Percentiles rank a stretch among this genome's conserved stretches.
phyloP scores from a whole-genome alignment of 1,140 invertebrate species.

The Aphelinus certus region DNA sequence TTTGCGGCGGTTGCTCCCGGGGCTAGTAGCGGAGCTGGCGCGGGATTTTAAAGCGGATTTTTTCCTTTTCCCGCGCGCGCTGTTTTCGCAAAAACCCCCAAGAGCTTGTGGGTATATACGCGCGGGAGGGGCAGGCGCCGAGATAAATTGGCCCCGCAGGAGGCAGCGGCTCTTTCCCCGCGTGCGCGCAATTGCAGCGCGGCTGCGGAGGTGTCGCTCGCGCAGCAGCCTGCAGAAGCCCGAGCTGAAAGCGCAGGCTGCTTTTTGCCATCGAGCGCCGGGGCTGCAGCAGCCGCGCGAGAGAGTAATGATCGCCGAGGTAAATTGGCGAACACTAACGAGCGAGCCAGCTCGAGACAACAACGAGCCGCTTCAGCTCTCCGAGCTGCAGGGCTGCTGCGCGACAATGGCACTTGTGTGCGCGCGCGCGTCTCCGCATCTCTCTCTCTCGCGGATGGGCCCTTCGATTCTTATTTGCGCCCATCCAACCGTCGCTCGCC shows the following conservation, averaged over 20 bases:
- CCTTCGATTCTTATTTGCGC: too few relatives aligned
- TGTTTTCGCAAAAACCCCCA: constrained; percentile 17
- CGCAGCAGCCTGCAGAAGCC: not conserved
- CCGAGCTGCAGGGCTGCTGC: not conserved
- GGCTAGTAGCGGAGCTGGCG: not conserved
- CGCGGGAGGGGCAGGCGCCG: not conserved
- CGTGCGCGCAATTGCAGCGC: not conserved
- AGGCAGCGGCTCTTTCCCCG: not conserved
- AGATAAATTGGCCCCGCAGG: constrained; percentile 29
- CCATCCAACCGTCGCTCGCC: too few relatives aligned
- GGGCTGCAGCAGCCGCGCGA: not conserved
- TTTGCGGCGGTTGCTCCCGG: not conserved
- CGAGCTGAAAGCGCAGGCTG: not conserved
- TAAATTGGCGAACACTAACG: constrained; percentile 27
- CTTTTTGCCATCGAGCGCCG: constrained; percentile 21
- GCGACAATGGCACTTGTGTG: constrained; percentile 5
- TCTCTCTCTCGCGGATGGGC: too few relatives aligned
- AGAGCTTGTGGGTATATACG: not conserved
- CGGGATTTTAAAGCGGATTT: constrained; percentile 6
- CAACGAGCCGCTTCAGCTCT: constrained; percentile 2
- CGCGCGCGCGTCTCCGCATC: not conserved
- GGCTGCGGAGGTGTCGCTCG: not conserved
- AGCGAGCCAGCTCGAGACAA: constrained; percentile 12
- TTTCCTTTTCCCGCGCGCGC: not conserved
- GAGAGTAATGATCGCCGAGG: constrained; percentile 15